phyloP scores from a whole-genome alignment of 2,888 invertebrate species.

The Tinea trinotella region DNA sequence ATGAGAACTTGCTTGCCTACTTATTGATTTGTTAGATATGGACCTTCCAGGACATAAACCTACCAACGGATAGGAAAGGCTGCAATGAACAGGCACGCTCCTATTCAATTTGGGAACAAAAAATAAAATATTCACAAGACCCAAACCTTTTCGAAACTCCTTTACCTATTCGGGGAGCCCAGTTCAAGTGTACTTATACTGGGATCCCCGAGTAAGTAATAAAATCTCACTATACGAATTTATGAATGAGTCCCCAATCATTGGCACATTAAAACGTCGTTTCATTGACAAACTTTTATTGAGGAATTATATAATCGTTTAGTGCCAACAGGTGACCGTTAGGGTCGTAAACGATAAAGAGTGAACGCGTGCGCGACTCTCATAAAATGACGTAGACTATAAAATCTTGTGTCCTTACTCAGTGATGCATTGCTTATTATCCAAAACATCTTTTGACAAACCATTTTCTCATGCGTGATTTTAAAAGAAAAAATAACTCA shows the following conservation, averaged over 20 bases:
- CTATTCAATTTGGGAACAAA: not conserved
- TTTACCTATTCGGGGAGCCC: not conserved
- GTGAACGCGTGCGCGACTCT: slow-evolving; percentile 19
- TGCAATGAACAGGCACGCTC: not conserved
- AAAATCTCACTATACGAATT: slow-evolving; percentile 8
- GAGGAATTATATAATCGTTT: slow-evolving; percentile 24
- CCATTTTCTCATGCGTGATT: too few relatives aligned
- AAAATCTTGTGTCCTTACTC: slow-evolving; percentile 18
- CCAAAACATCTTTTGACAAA: not conserved
- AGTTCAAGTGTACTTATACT: too few relatives aligned
- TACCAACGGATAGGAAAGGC: too few relatives aligned
- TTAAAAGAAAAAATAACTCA: too few relatives aligned
- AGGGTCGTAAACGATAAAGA: slow-evolving; percentile 31
- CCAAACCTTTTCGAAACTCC: not conserved
- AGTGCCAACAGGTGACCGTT: slow-evolving; percentile 60
- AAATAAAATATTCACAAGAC: not conserved
- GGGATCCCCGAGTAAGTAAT: not conserved
- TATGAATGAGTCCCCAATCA: slow-evolving; percentile 51
- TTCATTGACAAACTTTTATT: slow-evolving; percentile 60
- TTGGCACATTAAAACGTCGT: slow-evolving; percentile 55
- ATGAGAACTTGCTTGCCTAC: too few relatives aligned
- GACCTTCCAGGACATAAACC: too few relatives aligned
- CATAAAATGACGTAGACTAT: slow-evolving; percentile 29
- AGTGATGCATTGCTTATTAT: not conserved
- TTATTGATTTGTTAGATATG: too few relatives aligned